Evolutionary conservation across 2,888 invertebrate genomes (phyloP), one percentile per base, ranked within the genome.

Genomic region (Aleiodes alternator): DNA sequence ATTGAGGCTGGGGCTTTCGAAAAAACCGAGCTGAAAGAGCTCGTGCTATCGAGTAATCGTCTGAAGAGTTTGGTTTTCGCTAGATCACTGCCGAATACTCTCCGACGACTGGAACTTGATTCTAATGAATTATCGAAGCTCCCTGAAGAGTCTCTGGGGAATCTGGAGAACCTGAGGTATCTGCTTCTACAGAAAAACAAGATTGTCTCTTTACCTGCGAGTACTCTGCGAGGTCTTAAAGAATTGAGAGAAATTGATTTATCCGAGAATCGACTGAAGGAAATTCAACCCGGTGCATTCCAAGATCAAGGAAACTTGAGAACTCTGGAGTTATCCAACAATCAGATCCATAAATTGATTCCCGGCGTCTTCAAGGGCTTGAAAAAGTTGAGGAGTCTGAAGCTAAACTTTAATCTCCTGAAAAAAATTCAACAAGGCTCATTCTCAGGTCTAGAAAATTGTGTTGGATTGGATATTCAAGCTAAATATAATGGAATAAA

Each of bases 401-500:
- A 90, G 79, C 77, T 91, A 12, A 90, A 86, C 55, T 79, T 85
- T 75, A 91, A 91, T 80, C 82, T 86, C 12, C 79, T 91, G n/a
- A 81, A 82, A 29, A 87, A 83, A 66, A 80, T 91, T 51, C 86
- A 87, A 1, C 85, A 85, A 12, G 84, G 86, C 34, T 84, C 85
- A 16, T 90, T 91, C 76, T 82, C 82, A n/a, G 84, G 87, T 79
- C 77, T 91, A 29, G 83, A 87, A 84, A 7, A 43, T 43, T 8
- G 73, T 78, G 66, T 78, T 91, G 61, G 43, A 87, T 88, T 61
- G 87, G 87, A 53, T 80, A 91, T 34, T 86, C 90, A 5, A 73
- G 78, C 90, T 55, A 89, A 90, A 78, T 84, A 88, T 71, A 91
- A 91, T 70, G 81, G 83, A 48, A 90, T 91, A 68, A 72, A 81